Base-by-base conservation (phyloP, 2,888 invertebrate genomes). In the Eristalinus sepulchralis region DNA sequence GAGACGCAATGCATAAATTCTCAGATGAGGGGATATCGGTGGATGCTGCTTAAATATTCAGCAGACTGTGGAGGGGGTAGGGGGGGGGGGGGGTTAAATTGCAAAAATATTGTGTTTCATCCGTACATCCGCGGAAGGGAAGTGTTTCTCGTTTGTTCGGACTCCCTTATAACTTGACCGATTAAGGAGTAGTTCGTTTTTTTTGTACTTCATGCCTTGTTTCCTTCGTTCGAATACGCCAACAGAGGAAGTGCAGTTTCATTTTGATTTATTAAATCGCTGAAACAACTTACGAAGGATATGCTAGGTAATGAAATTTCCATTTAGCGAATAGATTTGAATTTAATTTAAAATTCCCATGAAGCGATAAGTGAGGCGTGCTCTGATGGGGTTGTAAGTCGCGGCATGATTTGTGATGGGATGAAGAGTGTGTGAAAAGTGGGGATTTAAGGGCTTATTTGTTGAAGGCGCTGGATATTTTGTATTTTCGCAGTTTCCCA, bases 251-350 rank as follows among this genome's bases (percentile, higher is more conserved):
- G 67, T 11, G 34, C 27, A 68, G 62, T 63, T 55, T 27, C 27
- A 3, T 53, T 55, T 34, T 76, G 80, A 73, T 80, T 80, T 80
- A 80, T 80, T 72, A 80, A 80, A 73, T 20, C 67, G 33, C 60
- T 62, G 62, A 22, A 20, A 27, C 33, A 73, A 80, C 72, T 67
- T 80, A 66, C 67, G 36, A 53, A 57, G 20, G 60, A 66, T 55
- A 24, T 53, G 39, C 53, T 24, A 24, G 60, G 36, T 73, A 80
- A 80, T 73, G 67, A 80, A 80, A 80, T 66, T 73, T 72, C 67
- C 66, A 72, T 80, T 67, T 67, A 67, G 9, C 22, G 31, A 53
- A 80, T 31, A 67, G 62, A 80, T 73, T 11, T 55, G 72, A 73
- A 67, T 72, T 80, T 80, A 80, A 80, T 80, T 80, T 71, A 47